Evolutionary conservation across 2,113 vertebrate species (phyloP).

Genomic region (Colistium nudipinnis): DNA sequence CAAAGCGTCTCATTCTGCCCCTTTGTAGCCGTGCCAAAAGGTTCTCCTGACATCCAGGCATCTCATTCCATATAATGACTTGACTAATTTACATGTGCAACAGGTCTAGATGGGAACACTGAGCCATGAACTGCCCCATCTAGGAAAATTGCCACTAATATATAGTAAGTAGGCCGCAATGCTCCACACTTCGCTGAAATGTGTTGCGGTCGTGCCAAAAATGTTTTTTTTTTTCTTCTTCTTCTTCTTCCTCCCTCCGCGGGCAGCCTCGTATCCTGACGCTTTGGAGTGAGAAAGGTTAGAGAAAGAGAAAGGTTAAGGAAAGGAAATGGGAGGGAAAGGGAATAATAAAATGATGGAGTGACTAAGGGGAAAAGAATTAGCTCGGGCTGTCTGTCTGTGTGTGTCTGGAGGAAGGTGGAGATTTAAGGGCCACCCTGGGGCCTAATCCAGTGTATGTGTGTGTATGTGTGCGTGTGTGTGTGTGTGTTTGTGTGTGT

Average conservation of each 20-base stretch:
- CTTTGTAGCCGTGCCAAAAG: slow-evolving; percentile 33
- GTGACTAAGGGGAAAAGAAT: slow-evolving; percentile 54
- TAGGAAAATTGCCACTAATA: slow-evolving; percentile 40
- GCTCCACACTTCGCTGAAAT: slow-evolving; percentile 11
- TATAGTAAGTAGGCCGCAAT: slow-evolving; percentile 23
- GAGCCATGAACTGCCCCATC: slow-evolving; percentile 20
- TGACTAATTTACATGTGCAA: slow-evolving; percentile 53
- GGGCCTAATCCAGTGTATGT: slow-evolving; percentile 42
- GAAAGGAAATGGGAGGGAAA: slow-evolving; percentile 9
- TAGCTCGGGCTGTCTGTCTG: slow-evolving; percentile 19
- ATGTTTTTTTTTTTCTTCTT: slow-evolving; percentile 7
- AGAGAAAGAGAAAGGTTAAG: slow-evolving; percentile 12
- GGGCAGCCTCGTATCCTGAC: not conserved
- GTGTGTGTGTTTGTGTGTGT: not conserved
- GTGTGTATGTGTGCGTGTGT: not conserved
- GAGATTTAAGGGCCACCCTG: slow-evolving; percentile 58
- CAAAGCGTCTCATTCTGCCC: slow-evolving; percentile 47
- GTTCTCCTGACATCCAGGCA: slow-evolving; percentile 26
- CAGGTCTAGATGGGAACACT: slow-evolving; percentile 51
- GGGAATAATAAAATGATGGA: slow-evolving; percentile 45
- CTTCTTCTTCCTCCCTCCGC: not conserved
- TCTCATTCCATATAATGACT: slow-evolving; percentile 42
- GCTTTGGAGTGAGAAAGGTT: slow-evolving; percentile 18
- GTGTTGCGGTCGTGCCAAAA: slow-evolving; percentile 1
- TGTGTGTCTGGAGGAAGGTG: slow-evolving; percentile 52